These are phyloP conservation scores for Capromys pilorides DNA, from an alignment of 2,797 vertebrate species.

Conservation along the genomic window DNA sequence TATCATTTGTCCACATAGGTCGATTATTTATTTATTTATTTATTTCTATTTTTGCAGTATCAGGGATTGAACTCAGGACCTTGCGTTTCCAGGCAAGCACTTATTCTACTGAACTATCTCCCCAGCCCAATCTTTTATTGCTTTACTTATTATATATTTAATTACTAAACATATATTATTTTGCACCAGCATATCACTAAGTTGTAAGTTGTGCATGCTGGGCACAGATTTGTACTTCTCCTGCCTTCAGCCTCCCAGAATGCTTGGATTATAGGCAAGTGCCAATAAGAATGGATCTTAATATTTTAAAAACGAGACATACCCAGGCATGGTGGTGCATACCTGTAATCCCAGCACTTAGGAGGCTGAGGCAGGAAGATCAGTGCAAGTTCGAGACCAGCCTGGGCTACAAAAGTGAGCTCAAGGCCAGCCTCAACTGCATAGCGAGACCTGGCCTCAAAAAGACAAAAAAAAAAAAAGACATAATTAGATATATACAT, in stretches of 20 bases:
- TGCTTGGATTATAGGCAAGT: not conserved
- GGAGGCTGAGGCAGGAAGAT: no score
- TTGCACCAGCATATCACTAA: not conserved
- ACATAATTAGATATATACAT: not conserved
- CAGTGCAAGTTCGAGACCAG: no score
- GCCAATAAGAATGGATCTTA: not conserved
- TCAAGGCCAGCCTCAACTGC: no score
- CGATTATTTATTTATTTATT: not conserved
- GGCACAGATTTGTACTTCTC: not conserved
- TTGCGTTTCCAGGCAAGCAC: no score
- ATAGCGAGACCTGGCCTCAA: no score
- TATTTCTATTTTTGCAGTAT: not conserved
- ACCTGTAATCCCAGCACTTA: no score
- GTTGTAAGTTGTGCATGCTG: not conserved
- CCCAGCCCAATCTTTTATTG: no score
- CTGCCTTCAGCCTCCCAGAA: not conserved
- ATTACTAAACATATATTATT: not conserved
- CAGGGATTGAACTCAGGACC: no score
- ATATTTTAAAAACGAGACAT: not conserved
- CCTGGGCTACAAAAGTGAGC: no score
- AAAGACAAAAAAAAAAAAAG: constrained; percentile 12
- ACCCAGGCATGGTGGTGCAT: not conserved
- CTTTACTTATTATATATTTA: no score
- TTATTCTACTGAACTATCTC: no score
- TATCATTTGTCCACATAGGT: not conserved